A percentile compares a stretch with the other conserved stretches of the same genome.
These are phyloP conservation scores for Ceriagrion tenellum DNA, from an alignment of 2,888 invertebrate species.

Conservation along the genomic window DNA sequence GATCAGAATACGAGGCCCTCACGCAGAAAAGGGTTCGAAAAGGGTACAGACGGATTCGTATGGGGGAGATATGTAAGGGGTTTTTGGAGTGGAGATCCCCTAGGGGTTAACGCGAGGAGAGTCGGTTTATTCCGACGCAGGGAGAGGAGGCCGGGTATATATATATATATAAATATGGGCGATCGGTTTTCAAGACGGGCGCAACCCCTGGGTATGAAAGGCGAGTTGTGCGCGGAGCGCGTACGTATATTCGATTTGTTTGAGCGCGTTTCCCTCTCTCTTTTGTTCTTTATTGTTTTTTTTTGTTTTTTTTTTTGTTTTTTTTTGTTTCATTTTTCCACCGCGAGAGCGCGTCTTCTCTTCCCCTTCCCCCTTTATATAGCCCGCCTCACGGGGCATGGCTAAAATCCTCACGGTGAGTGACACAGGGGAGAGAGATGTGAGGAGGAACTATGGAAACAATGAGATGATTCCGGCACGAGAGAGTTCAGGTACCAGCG, in stretches of 20 bases:
- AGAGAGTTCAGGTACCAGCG: neutral
- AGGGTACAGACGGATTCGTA: too few relatives aligned
- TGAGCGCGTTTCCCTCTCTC: neutral
- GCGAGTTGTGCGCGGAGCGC: neutral
- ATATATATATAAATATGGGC: too few relatives aligned
- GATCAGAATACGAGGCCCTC: neutral
- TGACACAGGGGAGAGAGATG: neutral
- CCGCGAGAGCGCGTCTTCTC: neutral
- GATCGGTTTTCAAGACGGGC: neutral
- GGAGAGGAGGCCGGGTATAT: neutral
- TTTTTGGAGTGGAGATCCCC: neutral
- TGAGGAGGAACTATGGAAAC: neutral
- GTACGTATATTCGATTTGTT: neutral
- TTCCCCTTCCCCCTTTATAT: too few relatives aligned
- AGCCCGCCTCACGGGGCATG: neutral
- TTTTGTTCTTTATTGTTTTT: neutral
- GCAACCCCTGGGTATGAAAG: neutral
- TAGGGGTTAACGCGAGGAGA: neutral
- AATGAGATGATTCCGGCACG: neutral
- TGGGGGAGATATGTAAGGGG: too few relatives aligned
- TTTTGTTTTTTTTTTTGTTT: neutral
- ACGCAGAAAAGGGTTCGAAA: too few relatives aligned
- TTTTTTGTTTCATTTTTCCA: neutral
- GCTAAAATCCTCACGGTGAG: neutral
- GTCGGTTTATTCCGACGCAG: neutral